Base-by-base conservation (phyloP, 2,113 vertebrate genomes). In the Rhabdornis inornatus region DNA sequence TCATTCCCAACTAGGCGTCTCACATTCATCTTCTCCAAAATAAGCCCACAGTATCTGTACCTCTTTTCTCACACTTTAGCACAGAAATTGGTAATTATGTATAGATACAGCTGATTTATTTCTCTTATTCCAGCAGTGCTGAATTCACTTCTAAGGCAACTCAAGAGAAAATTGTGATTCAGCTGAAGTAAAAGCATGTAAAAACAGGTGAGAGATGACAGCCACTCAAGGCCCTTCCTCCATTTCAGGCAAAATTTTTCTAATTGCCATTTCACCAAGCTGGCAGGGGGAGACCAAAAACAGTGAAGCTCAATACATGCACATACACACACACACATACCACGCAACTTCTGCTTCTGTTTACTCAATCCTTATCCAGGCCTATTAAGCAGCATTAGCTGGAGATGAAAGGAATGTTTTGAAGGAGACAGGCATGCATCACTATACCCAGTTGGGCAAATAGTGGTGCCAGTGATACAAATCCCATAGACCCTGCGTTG, bases 321-420 rank as follows among this genome's bases (percentile, higher is more conserved):
- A 56, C 39, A 63, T 0, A 83, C 33, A 61, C 17, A 39, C 21
- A 28, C 22, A 42, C n/a, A 35, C 35, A 53, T 7, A 84, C 77
- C 84, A 92, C 2, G 2, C 60, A 96, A 76, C 61, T 84, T 92
- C 72, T 91, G 64, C 40, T 94, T 89, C 65, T 95, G 44, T 93
- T 93, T 91, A 85, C 1, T 15, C 10, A 77, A 52, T 80, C 83
- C 84, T 95, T 90, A 92, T 44, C 60, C 87, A 96, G 64, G 55
- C 45, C 78, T 44, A 95, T 83, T 86, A 92, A 88, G 69, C 30
- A 94, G 45, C 81, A 94, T 83, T 80, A 92, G 57, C 55, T 85
- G 22, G n/a, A 92, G 85, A 95, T 88, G 37, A 95, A 96, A 94
- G 66, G 59, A 89, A 69, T 88, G 63, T 74, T 92, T 88, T 89